Evolutionary conservation across 1,140 invertebrate species (phyloP).

Genomic region (Hyposmocoma kahamanoa): DNA sequence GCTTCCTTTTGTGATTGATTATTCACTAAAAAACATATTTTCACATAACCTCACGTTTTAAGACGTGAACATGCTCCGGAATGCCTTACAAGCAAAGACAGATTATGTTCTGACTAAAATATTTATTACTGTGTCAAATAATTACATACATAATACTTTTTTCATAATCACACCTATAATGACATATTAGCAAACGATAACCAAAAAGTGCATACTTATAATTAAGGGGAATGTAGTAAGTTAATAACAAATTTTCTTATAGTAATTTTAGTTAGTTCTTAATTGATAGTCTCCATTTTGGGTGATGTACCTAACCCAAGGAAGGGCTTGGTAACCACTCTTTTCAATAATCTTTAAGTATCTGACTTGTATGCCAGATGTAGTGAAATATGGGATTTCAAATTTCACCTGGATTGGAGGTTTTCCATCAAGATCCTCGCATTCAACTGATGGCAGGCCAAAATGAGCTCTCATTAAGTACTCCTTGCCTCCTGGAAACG

Average conservation of each 20-base stretch:
- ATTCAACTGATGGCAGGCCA: constrained; percentile 96
- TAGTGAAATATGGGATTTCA: constrained; percentile 99
- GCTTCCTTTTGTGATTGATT: no score
- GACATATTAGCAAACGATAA: constrained; percentile 8
- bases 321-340: constrained; percentile 98
- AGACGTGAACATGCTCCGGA: no score
- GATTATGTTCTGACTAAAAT: neutral
- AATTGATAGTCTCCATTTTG: constrained; percentile 99
- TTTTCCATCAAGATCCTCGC: constrained; percentile 96
- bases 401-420: constrained; percentile 99
- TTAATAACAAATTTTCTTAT: neutral
- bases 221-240: neutral
- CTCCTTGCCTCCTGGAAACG: constrained; percentile 99
- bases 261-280: constrained; percentile 89
- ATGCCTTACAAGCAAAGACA: no score
- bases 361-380: constrained; percentile 98
- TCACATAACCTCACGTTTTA: no score
- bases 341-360: constrained; percentile 99
- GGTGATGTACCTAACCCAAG: constrained; percentile 99
- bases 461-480: constrained; percentile 99
- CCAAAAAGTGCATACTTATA: neutral
- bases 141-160: neutral
- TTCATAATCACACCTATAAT: neutral
- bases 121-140: neutral
- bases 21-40: no score